A percentile compares a stretch with the other conserved stretches of the same genome.
Conservation (phyloP, 2,888 invertebrate genomes). For the Catocala fraxini region DNA sequence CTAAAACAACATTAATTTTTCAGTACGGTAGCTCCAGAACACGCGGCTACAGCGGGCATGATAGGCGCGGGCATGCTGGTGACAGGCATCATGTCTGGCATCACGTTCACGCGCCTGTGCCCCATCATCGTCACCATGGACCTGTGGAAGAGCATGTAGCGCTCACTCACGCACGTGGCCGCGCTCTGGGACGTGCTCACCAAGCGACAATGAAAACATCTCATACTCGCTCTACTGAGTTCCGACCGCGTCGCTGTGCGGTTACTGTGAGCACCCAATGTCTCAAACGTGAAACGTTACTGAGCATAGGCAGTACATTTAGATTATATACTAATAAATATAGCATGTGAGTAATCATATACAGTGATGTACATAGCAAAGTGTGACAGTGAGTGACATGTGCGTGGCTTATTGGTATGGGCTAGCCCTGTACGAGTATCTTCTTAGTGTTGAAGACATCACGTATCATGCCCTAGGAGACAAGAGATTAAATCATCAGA, state of each 20-base stretch:
- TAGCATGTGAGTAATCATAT: no score
- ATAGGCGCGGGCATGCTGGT: slow-evolving; percentile 97
- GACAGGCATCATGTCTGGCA: slow-evolving; percentile 95
- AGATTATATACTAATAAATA: no score
- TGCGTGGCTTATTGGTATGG: no score
- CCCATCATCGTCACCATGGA: slow-evolving; percentile 85
- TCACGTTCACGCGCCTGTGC: slow-evolving; percentile 91
- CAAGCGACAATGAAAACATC: slow-evolving; percentile 41
- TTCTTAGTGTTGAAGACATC: no score
- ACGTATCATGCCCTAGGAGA: no score
- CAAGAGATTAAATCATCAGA: no score
- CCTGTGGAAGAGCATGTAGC: slow-evolving; percentile 70
- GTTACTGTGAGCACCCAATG: background rate
- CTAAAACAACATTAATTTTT: slow-evolving; percentile 48
- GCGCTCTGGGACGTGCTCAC: slow-evolving; percentile 65
- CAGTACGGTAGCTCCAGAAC: slow-evolving; percentile 93
- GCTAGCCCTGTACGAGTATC: no score
- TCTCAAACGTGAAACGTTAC: background rate
- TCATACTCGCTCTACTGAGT: background rate
- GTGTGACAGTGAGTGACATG: no score
- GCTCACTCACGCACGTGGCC: slow-evolving; percentile 55
- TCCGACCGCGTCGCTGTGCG: no score
- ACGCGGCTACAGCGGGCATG: slow-evolving; percentile 97
- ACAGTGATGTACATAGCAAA: no score
- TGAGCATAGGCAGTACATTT: no score